phyloP scores from a whole-genome alignment of 2,888 invertebrate genomes.

The Tanypteryx hageni region DNA sequence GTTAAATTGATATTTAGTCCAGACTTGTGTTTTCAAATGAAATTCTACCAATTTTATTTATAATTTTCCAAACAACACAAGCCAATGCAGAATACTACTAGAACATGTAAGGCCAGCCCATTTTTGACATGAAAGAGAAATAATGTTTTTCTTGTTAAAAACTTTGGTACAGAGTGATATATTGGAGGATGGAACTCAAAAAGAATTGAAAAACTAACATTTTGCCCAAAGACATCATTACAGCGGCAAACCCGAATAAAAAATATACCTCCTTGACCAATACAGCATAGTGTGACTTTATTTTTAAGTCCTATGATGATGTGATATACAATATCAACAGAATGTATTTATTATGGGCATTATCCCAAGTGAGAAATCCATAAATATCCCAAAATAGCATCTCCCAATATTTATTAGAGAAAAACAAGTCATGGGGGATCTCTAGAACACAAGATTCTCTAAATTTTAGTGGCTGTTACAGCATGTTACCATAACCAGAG shows the following conservation, averaged over 20 bases:
- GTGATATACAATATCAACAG: constrained; percentile 53
- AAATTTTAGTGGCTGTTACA: constrained; percentile 32
- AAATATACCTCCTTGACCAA: constrained; percentile 34
- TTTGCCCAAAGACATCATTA: not conserved
- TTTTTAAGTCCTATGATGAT: constrained; percentile 42
- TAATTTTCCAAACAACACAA: no score
- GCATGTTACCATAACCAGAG: not conserved
- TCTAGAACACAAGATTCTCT: not conserved
- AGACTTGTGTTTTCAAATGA: no score
- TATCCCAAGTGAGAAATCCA: not conserved
- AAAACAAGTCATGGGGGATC: not conserved
- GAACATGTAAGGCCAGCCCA: not conserved
- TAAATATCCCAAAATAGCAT: not conserved
- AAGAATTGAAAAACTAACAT: not conserved
- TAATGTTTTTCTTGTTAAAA: not conserved
- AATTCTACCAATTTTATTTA: no score
- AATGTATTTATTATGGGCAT: not conserved
- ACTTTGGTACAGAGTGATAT: constrained; percentile 26
- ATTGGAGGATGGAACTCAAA: constrained; percentile 30
- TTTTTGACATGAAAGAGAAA: constrained; percentile 1
- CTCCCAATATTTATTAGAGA: not conserved
- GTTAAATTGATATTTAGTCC: no score
- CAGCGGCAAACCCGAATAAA: not conserved
- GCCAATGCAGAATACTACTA: no score
- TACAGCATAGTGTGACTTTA: constrained; percentile 44